Evolutionary conservation across 2,888 invertebrate species (phyloP), one percentile per base, ranked within the genome.

Genomic region (Pocota personata): DNA sequence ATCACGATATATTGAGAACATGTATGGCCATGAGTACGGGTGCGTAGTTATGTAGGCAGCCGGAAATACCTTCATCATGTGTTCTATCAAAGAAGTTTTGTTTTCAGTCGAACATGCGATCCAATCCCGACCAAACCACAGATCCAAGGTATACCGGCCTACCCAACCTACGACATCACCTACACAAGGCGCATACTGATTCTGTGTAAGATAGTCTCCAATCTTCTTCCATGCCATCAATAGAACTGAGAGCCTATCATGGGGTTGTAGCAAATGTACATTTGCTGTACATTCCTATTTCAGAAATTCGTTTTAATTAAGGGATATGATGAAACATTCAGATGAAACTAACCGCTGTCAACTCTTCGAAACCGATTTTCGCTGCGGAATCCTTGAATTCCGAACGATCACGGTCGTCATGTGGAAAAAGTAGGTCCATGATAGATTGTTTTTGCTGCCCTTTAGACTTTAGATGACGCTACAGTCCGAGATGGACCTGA

Each of bases 321-420:
- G 8, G 24, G 16, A n/a, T 8, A 1, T 10, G 8, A 19, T 16
- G 12, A 19, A 21, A 21, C 0, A 37, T 58, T 10, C n/a, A 32
- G 19, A 3, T 19, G 2, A 37, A 76, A 73, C 89, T 88, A 77
- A 91, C 91, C 52, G 89, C 89, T 19, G 89, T 88, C 37, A 91
- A 89, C 64, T 90, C 90, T 60, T 91, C 90, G 75, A 91, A 91
- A 40, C 90, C 88, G 43, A 91, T 84, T 48, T 89, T 80, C 1
- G 89, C 50, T 40, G 91, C 91, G 1, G 76, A 72, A 6, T 72
- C 40, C 24, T 77, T 82, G 30, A 82, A 86, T 16, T 72, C 48
- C 6, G 32, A 8, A 10, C 71, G 76, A 8, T 66, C 76, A 8
- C 37, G 52, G 4, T 72, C 40, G 14, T 80, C 58, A 1, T 21